These are phyloP conservation scores for Acanthurus leucopareius DNA, from an alignment of 2,797 vertebrate species.

Conservation along the genomic window DNA sequence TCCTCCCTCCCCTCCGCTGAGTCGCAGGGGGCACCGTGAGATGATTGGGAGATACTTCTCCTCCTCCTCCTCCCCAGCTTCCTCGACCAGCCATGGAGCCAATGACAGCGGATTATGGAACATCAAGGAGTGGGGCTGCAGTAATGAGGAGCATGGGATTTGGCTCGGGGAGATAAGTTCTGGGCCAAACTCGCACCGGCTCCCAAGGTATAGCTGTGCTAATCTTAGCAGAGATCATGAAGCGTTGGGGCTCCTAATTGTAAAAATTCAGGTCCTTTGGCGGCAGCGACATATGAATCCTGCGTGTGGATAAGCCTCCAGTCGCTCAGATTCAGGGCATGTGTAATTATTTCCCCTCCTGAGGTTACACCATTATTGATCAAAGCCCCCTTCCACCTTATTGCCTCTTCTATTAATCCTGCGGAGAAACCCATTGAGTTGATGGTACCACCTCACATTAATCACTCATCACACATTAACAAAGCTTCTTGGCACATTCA, in stretches of 20 bases:
- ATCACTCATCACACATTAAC: slow-evolving; percentile 61
- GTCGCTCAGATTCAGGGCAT: slow-evolving; percentile 45
- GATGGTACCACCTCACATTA: slow-evolving; percentile 47
- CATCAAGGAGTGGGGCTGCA: slow-evolving; percentile 59
- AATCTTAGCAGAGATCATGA: slow-evolving; percentile 47
- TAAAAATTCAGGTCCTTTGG: slow-evolving; percentile 25
- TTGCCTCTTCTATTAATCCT: slow-evolving; percentile 51
- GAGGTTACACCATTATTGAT: slow-evolving; percentile 70
- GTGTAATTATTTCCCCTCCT: slow-evolving; percentile 68
- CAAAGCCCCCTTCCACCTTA: slow-evolving; percentile 54
- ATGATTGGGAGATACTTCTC: slow-evolving; percentile 42
- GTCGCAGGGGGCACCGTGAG: slow-evolving; percentile 23
- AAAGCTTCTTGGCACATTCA: slow-evolving; percentile 55
- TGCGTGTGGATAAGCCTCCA: slow-evolving; percentile 13
- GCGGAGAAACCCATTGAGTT: slow-evolving; percentile 48
- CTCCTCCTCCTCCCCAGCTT: slow-evolving; percentile 20
- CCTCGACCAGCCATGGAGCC: slow-evolving; percentile 35
- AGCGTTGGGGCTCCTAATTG: slow-evolving; percentile 44
- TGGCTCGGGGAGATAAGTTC: slow-evolving; percentile 28
- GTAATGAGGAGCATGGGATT: slow-evolving; percentile 69
- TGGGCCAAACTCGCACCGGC: slow-evolving; percentile 21
- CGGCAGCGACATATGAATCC: not conserved
- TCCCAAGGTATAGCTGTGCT: slow-evolving; percentile 25
- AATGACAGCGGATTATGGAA: slow-evolving; percentile 68
- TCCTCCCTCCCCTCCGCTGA: not conserved